A percentile compares a stretch with the other conserved stretches of the same genome.
Evolutionary conservation across 1,140 invertebrate species (phyloP).

Genomic region (Pantala flavescens): DNA sequence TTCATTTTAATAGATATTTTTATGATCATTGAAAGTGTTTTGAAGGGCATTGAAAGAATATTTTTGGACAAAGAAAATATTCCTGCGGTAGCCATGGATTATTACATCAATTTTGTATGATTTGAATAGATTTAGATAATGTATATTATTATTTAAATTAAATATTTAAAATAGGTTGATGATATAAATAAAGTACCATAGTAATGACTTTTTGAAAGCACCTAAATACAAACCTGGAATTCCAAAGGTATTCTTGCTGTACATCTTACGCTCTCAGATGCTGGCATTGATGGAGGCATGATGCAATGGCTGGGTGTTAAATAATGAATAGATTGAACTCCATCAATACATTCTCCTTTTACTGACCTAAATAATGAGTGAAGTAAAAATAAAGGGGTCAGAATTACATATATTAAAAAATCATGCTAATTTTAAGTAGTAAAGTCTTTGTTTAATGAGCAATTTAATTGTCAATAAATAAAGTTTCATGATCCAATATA

Average conservation of each 20-base stretch:
- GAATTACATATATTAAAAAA: too few species aligned
- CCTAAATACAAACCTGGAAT: slow-evolving; percentile 27
- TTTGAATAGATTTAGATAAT: background rate
- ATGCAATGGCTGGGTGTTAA: slow-evolving; percentile 38
- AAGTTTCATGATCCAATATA: too few species aligned
- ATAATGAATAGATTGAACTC: slow-evolving; percentile 43
- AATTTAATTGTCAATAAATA: too few species aligned
- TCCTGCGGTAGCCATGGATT: too few species aligned
- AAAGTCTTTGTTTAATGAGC: too few species aligned
- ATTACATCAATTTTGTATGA: background rate
- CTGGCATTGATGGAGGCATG: slow-evolving; percentile 24
- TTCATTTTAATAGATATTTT: too few species aligned
- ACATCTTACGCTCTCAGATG: slow-evolving; percentile 27
- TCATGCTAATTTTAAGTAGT: too few species aligned
- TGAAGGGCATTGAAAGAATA: too few species aligned
- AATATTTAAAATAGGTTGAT: background rate
- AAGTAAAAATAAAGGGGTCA: too few species aligned
- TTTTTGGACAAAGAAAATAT: too few species aligned
- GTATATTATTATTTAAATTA: background rate
- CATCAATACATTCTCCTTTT: slow-evolving; percentile 44
- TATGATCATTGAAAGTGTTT: too few species aligned
- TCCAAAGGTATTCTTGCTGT: slow-evolving; percentile 30
- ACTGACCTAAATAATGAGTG: slow-evolving; percentile 34
- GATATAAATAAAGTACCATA: background rate
- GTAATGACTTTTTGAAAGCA: too few species aligned